These are phyloP conservation scores for Notamacropus eugenii DNA, from an alignment of 2,797 vertebrate species.

Conservation along the genomic window DNA sequence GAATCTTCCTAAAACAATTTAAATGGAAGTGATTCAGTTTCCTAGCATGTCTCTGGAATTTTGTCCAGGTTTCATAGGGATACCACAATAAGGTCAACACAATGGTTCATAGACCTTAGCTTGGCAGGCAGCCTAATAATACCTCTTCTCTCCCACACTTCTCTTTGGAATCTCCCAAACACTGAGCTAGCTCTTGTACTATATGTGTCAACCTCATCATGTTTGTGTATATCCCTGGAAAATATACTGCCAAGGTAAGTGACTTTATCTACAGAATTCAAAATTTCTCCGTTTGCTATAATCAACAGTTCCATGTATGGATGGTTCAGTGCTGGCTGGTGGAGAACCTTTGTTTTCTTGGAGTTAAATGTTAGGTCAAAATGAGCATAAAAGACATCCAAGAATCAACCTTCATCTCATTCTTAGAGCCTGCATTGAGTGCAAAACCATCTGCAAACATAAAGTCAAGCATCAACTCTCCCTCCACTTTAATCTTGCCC, in stretches of 20 bases:
- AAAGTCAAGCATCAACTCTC: too few relatives aligned
- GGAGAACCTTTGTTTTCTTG: neutral
- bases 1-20: neutral
- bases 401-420: neutral
- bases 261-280: neutral
- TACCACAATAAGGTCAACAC: neutral
- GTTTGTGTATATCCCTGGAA: neutral
- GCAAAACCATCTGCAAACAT: too few relatives aligned
- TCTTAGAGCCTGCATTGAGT: too few relatives aligned
- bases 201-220: neutral
- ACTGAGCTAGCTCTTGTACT: neutral
- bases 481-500: too few relatives aligned
- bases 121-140: neutral
- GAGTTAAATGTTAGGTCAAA: neutral
- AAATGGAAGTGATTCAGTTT: neutral
- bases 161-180: neutral
- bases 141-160: neutral
- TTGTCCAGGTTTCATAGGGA: neutral
- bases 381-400: neutral
- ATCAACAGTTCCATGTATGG: neutral
- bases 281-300: neutral
- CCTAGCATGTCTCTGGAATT: neutral
- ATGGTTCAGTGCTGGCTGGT: neutral
- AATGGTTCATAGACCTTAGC: neutral
- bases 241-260: neutral